A percentile compares a stretch with the other conserved stretches of the same genome.
phyloP scores from a whole-genome alignment of 2,888 invertebrate genomes.

The Bunonema sp. region DNA sequence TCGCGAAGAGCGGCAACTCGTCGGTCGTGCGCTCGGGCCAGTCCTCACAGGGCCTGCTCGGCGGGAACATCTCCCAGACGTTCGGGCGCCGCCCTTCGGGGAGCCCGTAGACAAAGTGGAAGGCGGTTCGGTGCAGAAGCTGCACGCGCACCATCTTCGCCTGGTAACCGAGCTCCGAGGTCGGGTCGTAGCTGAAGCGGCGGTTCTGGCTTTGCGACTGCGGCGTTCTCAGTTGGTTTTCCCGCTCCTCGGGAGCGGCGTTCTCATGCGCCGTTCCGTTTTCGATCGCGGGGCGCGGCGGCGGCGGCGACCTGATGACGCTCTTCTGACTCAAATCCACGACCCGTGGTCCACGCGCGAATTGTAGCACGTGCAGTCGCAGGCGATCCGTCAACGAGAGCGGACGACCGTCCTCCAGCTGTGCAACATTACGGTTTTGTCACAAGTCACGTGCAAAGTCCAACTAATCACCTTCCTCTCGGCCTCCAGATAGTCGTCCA shows the following conservation, averaged over 20 bases:
- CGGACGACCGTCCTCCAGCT: no score
- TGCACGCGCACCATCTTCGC: slow-evolving; percentile 15
- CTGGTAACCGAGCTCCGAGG: slow-evolving; percentile 13
- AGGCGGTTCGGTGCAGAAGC: slow-evolving; percentile 19
- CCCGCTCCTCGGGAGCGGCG: background rate
- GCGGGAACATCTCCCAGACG: slow-evolving; percentile 8
- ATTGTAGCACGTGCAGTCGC: no score
- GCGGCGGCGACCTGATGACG: no score
- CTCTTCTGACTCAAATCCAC: no score
- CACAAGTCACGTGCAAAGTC: no score
- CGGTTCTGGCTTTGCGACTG: background rate
- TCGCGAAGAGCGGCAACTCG: slow-evolving; percentile 7
- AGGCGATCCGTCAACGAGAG: no score
- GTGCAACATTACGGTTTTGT: no score
- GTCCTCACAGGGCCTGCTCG: slow-evolving; percentile 5
- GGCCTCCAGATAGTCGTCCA: background rate
- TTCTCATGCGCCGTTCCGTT: background rate
- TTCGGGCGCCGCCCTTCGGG: slow-evolving; percentile 1
- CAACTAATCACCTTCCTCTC: no score
- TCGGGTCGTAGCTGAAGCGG: slow-evolving; percentile 1
- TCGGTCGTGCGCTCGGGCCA: slow-evolving; percentile 3
- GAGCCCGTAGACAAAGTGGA: slow-evolving; percentile 17
- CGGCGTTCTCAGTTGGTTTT: background rate
- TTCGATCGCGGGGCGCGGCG: no score
- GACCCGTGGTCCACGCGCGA: no score